These are phyloP conservation scores for Ophioninae sp. DNA, from an alignment of 2,888 invertebrate species.

Conservation along the genomic window DNA sequence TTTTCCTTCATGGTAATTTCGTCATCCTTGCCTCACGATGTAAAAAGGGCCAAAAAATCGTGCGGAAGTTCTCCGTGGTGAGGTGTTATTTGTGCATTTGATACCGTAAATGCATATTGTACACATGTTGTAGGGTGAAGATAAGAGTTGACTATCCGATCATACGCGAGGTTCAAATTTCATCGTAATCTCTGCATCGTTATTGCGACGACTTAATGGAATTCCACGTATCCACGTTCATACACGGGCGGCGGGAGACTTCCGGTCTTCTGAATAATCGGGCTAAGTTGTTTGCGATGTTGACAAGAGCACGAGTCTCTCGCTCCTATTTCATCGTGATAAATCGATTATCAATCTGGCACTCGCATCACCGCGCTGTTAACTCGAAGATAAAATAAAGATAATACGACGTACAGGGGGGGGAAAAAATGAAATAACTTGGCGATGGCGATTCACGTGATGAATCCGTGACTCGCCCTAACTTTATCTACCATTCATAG, in stretches of 20 bases:
- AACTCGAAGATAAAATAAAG: background rate
- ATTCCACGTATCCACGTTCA: slow-evolving; percentile 36
- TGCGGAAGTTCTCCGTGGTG: too few relatives aligned
- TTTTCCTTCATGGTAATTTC: too few relatives aligned
- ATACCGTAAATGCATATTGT: too few relatives aligned
- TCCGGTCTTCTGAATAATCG: slow-evolving; percentile 52
- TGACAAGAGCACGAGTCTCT: background rate
- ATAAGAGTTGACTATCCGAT: slow-evolving; percentile 28
- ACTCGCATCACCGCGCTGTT: background rate
- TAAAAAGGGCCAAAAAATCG: too few relatives aligned
- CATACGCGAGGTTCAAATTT: slow-evolving; percentile 26
- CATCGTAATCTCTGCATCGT: slow-evolving; percentile 14
- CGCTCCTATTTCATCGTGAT: slow-evolving; percentile 16
- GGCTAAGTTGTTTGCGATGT: slow-evolving; percentile 4
- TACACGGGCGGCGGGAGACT: slow-evolving; percentile 7
- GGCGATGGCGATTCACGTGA: slow-evolving; percentile 4
- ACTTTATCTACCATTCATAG: background rate
- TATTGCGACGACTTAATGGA: slow-evolving; percentile 41
- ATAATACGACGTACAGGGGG: slow-evolving; percentile 2
- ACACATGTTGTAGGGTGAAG: background rate
- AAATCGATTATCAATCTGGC: slow-evolving; percentile 42
- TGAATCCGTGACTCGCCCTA: background rate
- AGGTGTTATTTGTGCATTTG: too few relatives aligned
- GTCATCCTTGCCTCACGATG: too few relatives aligned
- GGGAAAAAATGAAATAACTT: slow-evolving; percentile 2